These are phyloP conservation scores for Drosophila vallismaia DNA, from an alignment of 2,888 invertebrate genomes.

Conservation along the genomic window DNA sequence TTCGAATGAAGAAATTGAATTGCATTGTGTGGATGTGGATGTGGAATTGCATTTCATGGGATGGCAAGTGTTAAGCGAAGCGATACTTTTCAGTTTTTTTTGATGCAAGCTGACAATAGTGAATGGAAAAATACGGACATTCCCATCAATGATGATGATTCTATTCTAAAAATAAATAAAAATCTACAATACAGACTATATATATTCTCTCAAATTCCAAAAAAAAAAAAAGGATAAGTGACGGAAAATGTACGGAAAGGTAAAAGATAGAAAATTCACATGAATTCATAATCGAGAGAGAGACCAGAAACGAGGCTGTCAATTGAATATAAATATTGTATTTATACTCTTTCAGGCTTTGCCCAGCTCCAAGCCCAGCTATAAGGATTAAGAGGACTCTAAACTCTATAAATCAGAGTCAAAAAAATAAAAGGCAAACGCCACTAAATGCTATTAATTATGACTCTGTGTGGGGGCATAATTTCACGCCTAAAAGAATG, in stretches of 20 bases:
- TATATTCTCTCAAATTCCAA: background rate
- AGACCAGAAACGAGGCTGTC: background rate
- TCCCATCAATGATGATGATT: background rate
- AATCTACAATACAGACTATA: no score
- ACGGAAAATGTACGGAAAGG: conserved; percentile 17
- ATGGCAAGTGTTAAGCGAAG: conserved; percentile 18
- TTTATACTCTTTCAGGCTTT: background rate
- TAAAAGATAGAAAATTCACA: background rate
- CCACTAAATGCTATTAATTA: conserved; percentile 59
- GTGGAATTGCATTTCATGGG: background rate
- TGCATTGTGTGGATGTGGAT: background rate
- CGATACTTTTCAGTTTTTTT: conserved; percentile 7
- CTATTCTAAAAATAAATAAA: conserved; percentile 15
- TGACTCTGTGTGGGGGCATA: conserved; percentile 50
- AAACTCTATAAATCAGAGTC: conserved; percentile 29
- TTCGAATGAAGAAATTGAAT: conserved; percentile 3
- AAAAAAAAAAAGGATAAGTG: background rate
- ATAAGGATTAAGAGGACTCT: background rate
- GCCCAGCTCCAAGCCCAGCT: no score
- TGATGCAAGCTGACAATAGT: conserved; percentile 11
- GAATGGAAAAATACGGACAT: background rate
- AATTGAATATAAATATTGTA: conserved; percentile 1
- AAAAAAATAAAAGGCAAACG: background rate
- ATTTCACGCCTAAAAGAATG: conserved; percentile 70
- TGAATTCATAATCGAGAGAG: background rate